Base-by-base conservation (phyloP, 2,888 invertebrate species). In the Cosmopolites sordidus region DNA sequence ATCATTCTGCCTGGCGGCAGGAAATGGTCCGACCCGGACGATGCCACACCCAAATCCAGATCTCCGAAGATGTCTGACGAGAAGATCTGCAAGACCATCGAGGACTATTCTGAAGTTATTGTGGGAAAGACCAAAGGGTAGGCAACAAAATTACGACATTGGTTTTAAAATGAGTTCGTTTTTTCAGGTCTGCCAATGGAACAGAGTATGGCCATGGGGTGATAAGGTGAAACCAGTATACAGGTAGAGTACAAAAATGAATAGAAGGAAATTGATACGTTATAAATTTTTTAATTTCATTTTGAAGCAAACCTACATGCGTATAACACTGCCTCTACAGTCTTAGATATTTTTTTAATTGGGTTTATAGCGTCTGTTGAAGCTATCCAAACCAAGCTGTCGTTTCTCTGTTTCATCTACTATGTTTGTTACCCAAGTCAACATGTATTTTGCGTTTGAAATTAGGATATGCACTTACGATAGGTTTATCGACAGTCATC, bases 61-160 rank as follows among this genome's bases (percentile, higher is more conserved):
- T 67, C 64, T 43, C 68, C 69, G n/a, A 69, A 69, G 62, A 93
- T 90, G 79, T 87, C 92, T 59, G 92, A 95, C 62, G 86, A 90
- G 66, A 86, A 88, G 75, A 90, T 96, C 52, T 87, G 89, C 14
- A 89, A 92, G 68, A 87, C 90, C 1, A 78, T 95, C 59, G 84
- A 86, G 53, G 84, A 87, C 4, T 93, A 92, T 72, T 86, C 92
- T 1, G 92, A 93, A 76, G 82, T 92, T 38, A 85, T 95, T 56
- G 82, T 86, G 49, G 91, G 92, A 60, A 86, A 86, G 63, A 84
- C 88, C 54, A 80, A 90, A 70, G 92, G 92, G 94, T 94, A 83
- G 76, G 78, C 65, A 63, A 33, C 33, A 39, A 55, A 57, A 44
- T 16, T 48, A 40, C 3, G n/a, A 47, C 38, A 47, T 50, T 41